Percentiles rank a stretch among this genome's conserved stretches.
These are phyloP conservation scores for Seira sanloemensis DNA, from an alignment of 2,888 invertebrate genomes.

Conservation along the genomic window DNA sequence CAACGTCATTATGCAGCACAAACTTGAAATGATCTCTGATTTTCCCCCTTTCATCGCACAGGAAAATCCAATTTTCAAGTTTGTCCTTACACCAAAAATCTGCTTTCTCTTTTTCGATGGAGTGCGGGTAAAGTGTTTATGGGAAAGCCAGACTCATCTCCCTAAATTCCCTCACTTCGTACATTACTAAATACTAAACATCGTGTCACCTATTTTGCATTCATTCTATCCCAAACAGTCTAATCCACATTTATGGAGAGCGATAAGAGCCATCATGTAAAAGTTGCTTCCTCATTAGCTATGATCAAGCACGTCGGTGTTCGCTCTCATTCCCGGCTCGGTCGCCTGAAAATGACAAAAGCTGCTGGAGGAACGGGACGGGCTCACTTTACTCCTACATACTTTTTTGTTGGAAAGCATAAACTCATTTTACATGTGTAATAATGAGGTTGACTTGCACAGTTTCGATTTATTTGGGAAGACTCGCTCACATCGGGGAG, in stretches of 20 bases:
- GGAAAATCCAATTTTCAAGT: neutral
- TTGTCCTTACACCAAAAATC: neutral
- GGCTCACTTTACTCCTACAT: neutral
- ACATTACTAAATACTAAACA: neutral
- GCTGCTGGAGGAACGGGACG: neutral
- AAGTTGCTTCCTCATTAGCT: slow-evolving; percentile 17
- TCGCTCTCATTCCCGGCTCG: neutral
- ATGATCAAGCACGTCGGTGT: neutral
- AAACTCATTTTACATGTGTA: neutral
- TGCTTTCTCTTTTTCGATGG: too few species aligned
- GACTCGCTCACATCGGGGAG: neutral
- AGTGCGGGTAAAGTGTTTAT: too few species aligned
- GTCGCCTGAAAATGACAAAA: too few species aligned
- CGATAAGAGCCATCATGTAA: slow-evolving; percentile 30
- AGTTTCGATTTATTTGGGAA: neutral
- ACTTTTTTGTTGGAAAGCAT: neutral
- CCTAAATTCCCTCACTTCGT: neutral
- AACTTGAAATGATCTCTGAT: neutral
- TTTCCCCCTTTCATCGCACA: neutral
- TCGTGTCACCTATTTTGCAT: neutral
- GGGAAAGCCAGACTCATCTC: too few species aligned
- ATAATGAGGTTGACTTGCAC: neutral
- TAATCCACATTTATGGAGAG: slow-evolving; percentile 22
- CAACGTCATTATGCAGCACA: neutral
- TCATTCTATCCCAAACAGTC: neutral